These are phyloP conservation scores for Parnassius mnemosyne DNA, from an alignment of 2,888 invertebrate species.

Conservation along the genomic window DNA sequence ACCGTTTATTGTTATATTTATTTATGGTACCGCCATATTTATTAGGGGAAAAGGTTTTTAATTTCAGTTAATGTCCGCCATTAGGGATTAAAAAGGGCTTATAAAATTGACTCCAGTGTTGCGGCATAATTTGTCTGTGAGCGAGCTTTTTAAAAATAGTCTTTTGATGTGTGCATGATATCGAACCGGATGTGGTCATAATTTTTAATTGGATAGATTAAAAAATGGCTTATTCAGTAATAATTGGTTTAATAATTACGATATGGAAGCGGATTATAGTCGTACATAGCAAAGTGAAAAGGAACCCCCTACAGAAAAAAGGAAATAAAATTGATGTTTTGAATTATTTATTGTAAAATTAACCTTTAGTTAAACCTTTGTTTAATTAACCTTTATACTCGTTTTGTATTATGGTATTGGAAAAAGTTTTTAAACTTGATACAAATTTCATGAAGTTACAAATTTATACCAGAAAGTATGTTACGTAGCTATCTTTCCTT, in stretches of 20 bases:
- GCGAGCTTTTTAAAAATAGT: slow-evolving; percentile 32
- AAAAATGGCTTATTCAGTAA: slow-evolving; percentile 9
- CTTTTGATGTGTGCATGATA: slow-evolving; percentile 29
- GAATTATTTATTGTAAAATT: too few relatives aligned
- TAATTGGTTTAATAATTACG: slow-evolving; percentile 4
- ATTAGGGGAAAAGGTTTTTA: slow-evolving; percentile 43
- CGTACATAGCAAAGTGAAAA: slow-evolving; percentile 6
- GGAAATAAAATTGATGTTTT: too few relatives aligned
- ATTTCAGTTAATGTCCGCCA: slow-evolving; percentile 37
- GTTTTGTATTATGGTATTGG: too few relatives aligned
- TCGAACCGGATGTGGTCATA: slow-evolving; percentile 36
- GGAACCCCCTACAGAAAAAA: background rate
- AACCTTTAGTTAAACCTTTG: too few relatives aligned
- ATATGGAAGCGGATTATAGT: slow-evolving; percentile 1
- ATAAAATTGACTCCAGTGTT: slow-evolving; percentile 36
- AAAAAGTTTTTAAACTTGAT: too few relatives aligned
- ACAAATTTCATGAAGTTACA: too few relatives aligned
- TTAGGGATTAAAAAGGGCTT: slow-evolving; percentile 39
- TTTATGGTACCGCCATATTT: slow-evolving; percentile 36
- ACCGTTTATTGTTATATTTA: slow-evolving; percentile 37
- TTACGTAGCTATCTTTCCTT: too few relatives aligned
- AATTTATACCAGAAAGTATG: too few relatives aligned
- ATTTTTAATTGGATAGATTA: slow-evolving; percentile 30
- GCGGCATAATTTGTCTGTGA: slow-evolving; percentile 37
- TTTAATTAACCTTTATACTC: too few relatives aligned